phyloP scores from a whole-genome alignment of 2,113 vertebrate genomes.

The Mastomys natalensis region DNA sequence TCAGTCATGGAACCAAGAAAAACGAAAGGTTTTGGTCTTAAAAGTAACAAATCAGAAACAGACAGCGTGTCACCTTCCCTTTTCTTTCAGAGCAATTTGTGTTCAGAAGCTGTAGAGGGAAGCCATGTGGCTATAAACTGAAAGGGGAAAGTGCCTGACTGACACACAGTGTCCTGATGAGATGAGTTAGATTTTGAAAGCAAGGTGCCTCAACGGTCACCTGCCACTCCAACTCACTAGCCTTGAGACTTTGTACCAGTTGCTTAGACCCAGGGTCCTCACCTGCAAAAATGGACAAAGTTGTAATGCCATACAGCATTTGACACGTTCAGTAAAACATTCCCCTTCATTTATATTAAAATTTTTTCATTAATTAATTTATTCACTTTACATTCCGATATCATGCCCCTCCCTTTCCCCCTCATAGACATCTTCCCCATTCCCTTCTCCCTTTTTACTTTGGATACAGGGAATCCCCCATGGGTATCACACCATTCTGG shows the following conservation, averaged over 20 bases:
- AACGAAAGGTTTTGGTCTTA: not conserved
- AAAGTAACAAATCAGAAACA: not conserved
- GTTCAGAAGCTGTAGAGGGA: not conserved
- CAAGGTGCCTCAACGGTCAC: no score
- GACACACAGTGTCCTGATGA: not conserved
- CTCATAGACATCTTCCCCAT: accelerated
- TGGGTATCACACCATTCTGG: no score
- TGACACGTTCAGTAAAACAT: not conserved
- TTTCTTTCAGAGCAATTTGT: not conserved
- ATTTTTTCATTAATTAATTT: no score
- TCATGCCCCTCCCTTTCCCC: no score
- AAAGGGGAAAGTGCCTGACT: not conserved
- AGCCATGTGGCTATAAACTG: not conserved
- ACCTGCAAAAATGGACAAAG: not conserved
- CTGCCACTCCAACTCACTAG: not conserved
- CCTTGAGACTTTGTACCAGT: not conserved
- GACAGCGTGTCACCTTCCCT: not conserved
- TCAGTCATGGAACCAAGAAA: not conserved
- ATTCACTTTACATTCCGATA: no score
- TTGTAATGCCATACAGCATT: not conserved
- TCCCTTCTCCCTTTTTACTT: no score
- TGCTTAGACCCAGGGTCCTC: not conserved
- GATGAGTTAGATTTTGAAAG: not conserved
- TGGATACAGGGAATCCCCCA: no score
- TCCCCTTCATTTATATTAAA: not conserved